phyloP scores from a whole-genome alignment of 2,113 vertebrate genomes.

The Atlantisia rogersi region DNA sequence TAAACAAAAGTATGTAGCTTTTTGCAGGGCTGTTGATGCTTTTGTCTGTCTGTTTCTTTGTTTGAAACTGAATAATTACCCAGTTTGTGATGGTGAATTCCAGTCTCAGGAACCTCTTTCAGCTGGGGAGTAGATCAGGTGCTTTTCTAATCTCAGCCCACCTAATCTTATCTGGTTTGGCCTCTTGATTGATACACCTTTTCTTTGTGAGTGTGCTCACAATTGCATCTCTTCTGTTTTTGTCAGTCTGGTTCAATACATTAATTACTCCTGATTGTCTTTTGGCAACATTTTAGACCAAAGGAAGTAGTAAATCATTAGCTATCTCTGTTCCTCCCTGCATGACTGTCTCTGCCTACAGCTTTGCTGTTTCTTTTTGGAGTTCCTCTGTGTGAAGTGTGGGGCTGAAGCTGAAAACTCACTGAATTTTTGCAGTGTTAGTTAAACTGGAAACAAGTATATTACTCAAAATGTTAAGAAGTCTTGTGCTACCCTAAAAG shows the following conservation, averaged over 20 bases:
- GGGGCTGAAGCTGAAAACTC: background rate
- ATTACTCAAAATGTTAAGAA: background rate
- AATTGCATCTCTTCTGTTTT: background rate
- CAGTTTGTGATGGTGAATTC: background rate
- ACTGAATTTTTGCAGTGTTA: background rate
- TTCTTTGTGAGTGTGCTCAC: background rate
- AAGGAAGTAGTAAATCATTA: background rate
- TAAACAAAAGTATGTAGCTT: background rate
- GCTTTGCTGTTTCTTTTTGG: background rate
- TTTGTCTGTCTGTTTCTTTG: background rate
- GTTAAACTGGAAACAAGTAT: background rate
- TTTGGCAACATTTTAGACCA: background rate
- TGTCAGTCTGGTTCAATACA: background rate
- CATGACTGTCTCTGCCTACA: background rate
- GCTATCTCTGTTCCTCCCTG: background rate
- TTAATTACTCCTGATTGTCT: background rate
- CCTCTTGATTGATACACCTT: background rate
- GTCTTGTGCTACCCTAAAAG: background rate
- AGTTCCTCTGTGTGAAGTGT: background rate
- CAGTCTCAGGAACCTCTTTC: background rate
- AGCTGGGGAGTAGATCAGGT: background rate
- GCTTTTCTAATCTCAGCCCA: background rate
- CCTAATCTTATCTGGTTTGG: background rate
- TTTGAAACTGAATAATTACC: conserved; percentile 31
- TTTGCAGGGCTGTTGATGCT: conserved; percentile 8